These are phyloP conservation scores for Lasioglossum villosulum DNA, from an alignment of 2,888 invertebrate species.

Conservation along the genomic window DNA sequence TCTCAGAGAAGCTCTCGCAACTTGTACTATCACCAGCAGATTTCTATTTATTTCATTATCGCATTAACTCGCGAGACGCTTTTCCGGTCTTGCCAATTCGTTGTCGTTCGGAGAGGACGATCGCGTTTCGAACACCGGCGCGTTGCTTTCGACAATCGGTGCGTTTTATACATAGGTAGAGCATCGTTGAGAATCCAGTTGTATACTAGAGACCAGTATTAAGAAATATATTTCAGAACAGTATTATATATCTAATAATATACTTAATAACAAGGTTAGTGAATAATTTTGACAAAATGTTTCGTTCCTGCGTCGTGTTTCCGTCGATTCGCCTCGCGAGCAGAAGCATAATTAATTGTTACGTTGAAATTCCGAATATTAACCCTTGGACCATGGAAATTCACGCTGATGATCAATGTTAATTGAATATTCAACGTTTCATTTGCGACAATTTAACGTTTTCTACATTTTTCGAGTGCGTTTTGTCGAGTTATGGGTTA, in stretches of 20 bases:
- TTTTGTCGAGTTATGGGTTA: background rate
- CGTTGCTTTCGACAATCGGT: constrained; percentile 35
- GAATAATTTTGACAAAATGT: constrained; percentile 39
- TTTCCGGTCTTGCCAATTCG: constrained; percentile 55
- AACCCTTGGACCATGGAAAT: background rate
- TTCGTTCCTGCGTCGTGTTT: constrained; percentile 15
- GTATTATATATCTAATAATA: constrained; percentile 77
- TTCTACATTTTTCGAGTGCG: background rate
- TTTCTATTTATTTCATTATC: constrained; percentile 73
- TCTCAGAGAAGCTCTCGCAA: background rate
- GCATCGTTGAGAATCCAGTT: constrained; percentile 48
- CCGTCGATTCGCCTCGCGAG: constrained; percentile 22
- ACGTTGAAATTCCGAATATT: no score
- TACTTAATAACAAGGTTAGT: constrained; percentile 58
- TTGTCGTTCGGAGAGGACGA: constrained; percentile 39
- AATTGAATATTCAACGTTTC: background rate
- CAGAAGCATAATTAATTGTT: background rate
- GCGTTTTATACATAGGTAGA: constrained; percentile 29
- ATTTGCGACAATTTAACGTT: background rate
- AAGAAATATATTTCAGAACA: constrained; percentile 80
- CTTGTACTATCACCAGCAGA: constrained; percentile 13
- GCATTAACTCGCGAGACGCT: constrained; percentile 41
- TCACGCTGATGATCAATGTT: background rate
- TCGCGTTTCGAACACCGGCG: constrained; percentile 23
- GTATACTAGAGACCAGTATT: constrained; percentile 81